These are phyloP conservation scores for Pseudorasbora parva DNA, from an alignment of 2,113 vertebrate genomes.

Conservation along the genomic window DNA sequence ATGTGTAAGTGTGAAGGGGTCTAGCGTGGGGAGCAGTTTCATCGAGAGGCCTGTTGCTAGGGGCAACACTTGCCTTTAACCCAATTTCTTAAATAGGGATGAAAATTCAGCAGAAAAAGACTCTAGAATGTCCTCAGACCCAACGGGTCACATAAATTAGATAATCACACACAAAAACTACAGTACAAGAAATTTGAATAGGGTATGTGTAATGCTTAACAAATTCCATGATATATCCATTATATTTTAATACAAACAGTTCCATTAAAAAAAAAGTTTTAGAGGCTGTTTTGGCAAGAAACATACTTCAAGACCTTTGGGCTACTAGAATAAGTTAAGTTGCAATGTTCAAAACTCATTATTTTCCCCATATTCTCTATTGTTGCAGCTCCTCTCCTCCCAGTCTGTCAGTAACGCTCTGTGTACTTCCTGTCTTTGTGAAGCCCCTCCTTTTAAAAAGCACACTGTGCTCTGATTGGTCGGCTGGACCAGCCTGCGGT, in stretches of 20 bases:
- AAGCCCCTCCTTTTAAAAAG: too few species aligned
- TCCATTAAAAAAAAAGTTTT: background rate
- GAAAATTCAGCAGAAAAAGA: conserved; percentile 55
- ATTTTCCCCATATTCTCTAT: too few species aligned
- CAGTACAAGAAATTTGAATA: background rate
- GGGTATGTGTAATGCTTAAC: background rate
- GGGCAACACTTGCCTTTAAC: conserved; percentile 76
- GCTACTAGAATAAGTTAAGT: too few species aligned
- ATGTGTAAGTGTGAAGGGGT: conserved; percentile 55
- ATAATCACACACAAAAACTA: background rate
- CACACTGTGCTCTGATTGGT: too few species aligned
- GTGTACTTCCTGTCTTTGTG: too few species aligned
- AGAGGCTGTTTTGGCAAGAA: background rate
- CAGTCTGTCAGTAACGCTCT: too few species aligned
- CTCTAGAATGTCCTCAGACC: conserved; percentile 44
- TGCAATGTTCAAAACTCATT: too few species aligned
- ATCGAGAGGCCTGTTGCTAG: conserved; percentile 77
- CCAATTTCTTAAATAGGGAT: conserved; percentile 75
- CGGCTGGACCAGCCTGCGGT: too few species aligned
- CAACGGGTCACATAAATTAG: conserved; percentile 22
- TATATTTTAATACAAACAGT: too few species aligned
- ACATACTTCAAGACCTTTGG: background rate
- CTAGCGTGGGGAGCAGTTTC: conserved; percentile 61
- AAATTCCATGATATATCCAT: background rate
- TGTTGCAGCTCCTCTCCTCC: too few species aligned